Conservation (phyloP, 2,797 vertebrate species). For the Mormyrops attenuatus region DNA sequence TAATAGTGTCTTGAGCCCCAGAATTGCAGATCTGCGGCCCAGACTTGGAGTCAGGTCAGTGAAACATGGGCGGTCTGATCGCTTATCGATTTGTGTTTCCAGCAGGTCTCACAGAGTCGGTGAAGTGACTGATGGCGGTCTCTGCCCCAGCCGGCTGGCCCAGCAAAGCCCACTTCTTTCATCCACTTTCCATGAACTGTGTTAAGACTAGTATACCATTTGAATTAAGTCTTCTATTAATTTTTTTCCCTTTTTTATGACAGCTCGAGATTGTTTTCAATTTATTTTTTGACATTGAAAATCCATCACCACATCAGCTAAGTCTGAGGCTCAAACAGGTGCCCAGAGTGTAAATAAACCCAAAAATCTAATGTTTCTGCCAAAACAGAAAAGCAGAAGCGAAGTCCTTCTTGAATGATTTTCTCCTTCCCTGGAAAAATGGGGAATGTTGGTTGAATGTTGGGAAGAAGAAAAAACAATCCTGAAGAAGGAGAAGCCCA, state of each 20-base stretch:
- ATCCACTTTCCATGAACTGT: neutral
- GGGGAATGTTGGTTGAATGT: constrained; percentile 32
- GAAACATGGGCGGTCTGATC: neutral
- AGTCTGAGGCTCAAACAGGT: neutral
- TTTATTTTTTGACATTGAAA: neutral
- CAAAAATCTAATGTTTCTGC: neutral
- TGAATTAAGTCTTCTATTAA: neutral
- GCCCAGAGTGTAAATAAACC: neutral
- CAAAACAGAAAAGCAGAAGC: constrained; percentile 17
- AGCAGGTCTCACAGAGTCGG: neutral
- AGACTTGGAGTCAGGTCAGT: neutral
- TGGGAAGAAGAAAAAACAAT: constrained; percentile 52
- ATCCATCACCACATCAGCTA: neutral
- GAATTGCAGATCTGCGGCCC: neutral
- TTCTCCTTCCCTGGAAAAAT: constrained; percentile 31
- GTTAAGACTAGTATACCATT: neutral
- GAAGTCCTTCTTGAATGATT: constrained; percentile 34
- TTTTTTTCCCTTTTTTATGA: constrained; percentile 26
- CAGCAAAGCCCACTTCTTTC: neutral
- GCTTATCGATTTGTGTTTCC: neutral
- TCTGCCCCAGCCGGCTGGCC: too few relatives aligned
- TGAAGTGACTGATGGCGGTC: neutral
- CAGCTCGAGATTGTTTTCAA: constrained; percentile 46
- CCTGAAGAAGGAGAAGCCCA: neutral
- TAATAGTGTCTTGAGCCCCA: too few relatives aligned